A percentile compares a stretch with the other conserved stretches of the same genome.
These are phyloP conservation scores for Drosophila demipolita DNA, from an alignment of 2,888 invertebrate genomes.

Conservation along the genomic window DNA sequence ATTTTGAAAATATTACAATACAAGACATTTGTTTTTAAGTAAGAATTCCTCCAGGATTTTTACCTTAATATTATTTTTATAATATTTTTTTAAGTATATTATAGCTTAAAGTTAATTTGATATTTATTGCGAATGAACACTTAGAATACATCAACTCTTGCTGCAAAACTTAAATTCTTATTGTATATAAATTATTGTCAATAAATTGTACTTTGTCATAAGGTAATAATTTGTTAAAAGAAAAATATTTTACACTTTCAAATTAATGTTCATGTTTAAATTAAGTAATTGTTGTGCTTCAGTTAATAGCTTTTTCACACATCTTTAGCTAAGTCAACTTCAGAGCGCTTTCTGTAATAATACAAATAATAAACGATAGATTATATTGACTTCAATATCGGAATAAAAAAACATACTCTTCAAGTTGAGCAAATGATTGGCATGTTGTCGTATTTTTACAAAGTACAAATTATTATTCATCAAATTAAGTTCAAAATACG, in stretches of 20 bases:
- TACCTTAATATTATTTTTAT: neutral
- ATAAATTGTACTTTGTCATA: slow-evolving; percentile 3
- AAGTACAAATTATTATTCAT: neutral
- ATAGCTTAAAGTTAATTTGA: too few relatives aligned
- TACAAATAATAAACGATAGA: neutral
- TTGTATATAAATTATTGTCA: neutral
- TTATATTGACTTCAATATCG: neutral
- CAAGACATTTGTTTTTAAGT: neutral
- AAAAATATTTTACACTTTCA: neutral
- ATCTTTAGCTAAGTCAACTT: slow-evolving; percentile 44
- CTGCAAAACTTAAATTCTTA: neutral
- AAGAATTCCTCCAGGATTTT: neutral
- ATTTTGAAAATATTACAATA: too few relatives aligned
- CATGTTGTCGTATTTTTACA: too few relatives aligned
- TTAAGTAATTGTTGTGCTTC: neutral
- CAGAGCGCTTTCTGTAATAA: slow-evolving; percentile 52
- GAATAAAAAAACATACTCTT: slow-evolving; percentile 49
- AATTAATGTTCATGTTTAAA: neutral
- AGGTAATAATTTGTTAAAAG: neutral
- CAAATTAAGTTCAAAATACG: neutral
- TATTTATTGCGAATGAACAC: neutral
- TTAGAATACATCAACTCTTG: neutral
- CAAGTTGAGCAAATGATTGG: slow-evolving; percentile 51
- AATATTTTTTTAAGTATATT: neutral
- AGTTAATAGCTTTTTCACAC: neutral